phyloP scores from a whole-genome alignment of 2,888 invertebrate species.

The Glyphotaelius pellucidus region DNA sequence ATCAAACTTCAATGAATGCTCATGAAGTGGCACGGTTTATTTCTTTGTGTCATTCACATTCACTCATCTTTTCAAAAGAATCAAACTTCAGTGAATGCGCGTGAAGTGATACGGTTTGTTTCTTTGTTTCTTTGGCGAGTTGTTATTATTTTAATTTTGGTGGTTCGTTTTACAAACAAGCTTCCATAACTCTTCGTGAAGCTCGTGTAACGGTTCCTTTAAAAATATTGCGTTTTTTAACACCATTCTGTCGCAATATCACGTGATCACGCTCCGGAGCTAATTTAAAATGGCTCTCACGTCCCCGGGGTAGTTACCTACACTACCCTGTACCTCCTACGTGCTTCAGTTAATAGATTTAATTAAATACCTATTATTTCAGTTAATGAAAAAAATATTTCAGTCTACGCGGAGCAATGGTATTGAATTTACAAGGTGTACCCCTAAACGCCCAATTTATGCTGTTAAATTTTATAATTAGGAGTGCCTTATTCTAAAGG shows the following conservation, averaged over 20 bases:
- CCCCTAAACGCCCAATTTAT: background rate
- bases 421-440: background rate
- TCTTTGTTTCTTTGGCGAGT: background rate
- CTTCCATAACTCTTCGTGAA: background rate
- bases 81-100: no score
- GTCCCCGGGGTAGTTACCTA: background rate
- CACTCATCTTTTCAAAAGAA: no score
- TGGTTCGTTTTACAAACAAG: background rate
- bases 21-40: no score
- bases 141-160: background rate
- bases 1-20: no score
- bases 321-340: background rate
- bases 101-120: background rate
- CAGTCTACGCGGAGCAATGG: background rate
- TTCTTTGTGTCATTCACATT: no score
- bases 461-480: no score
- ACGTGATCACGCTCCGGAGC: slow-evolving; percentile 3
- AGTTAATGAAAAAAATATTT: slow-evolving; percentile 48
- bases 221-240: background rate
- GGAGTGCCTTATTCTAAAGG: no score
- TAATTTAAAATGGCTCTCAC: slow-evolving; percentile 30
- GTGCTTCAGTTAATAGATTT: slow-evolving; percentile 16
- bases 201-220: background rate
- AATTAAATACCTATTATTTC: slow-evolving; percentile 48
- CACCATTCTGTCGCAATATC: background rate